Evolutionary conservation across 1,140 invertebrate species (phyloP), one percentile per base, ranked within the genome.

Genomic region (Pachyrhynchus sulphureomaculatus): DNA sequence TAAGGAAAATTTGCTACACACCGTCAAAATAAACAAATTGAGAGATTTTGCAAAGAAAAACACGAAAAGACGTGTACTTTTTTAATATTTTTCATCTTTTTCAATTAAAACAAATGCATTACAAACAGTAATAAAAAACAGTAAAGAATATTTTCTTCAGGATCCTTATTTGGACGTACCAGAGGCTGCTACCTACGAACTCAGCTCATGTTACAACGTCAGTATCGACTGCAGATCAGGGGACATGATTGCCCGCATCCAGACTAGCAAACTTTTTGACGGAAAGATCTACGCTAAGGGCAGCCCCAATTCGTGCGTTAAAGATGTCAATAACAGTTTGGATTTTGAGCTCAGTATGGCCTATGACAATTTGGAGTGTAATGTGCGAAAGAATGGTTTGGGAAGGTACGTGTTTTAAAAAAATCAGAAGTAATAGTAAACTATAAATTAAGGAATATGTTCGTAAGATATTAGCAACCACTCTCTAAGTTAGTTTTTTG

Each of bases 271-370:
- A 75, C 80, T 96, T 4, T 96, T 96, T 80, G 90, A 93, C 74
- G 94, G 94, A 37, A 96, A 96, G 78, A 91, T 96, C 44, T 96
- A 96, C 78, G 92, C 92, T 13, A 95, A 95, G 74, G 90, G 91
- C 9, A 91, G 91, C 65, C 93, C 93, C 13, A 94, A 94, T 73
- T 93, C 91, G 1, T 96, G 93, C 76, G 89, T 94, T 0, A 84
- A 89, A 47, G 93, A 96, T 74, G 86, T 95, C 3, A 87, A 88
- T 66, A 88, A 87, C 65, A 87, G 88, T 62, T 77, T 95, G 41
- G 91, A 93, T 73, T 95, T 95, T 74, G 91, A 92, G 75, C 78
- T 95, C 32, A 85, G 86, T 55, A 92, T 95, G 89, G 88, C 87
- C n/a, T 95, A 93, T 78, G 90, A 92, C 73, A 91, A 95, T 76